These are phyloP conservation scores for Saturnia pavonia DNA, from an alignment of 2,888 invertebrate genomes.

Conservation along the genomic window DNA sequence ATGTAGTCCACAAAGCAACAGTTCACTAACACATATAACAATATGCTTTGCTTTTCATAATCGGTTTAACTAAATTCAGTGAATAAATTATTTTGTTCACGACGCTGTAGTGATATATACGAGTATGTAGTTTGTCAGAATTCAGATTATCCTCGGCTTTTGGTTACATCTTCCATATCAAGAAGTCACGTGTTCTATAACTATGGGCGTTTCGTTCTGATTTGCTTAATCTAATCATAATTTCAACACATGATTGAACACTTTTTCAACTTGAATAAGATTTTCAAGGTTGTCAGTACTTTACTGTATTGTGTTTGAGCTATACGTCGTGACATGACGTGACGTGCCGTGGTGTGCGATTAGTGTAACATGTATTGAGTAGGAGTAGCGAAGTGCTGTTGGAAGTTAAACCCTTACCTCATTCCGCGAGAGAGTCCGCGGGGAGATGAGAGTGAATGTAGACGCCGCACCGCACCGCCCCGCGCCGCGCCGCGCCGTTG, in stretches of 20 bases:
- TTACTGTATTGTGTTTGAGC: not conserved
- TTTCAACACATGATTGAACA: too few relatives aligned
- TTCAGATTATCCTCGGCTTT: not conserved
- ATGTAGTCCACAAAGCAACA: not conserved
- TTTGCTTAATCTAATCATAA: too few relatives aligned
- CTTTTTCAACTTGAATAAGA: too few relatives aligned
- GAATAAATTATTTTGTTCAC: not conserved
- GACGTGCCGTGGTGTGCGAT: not conserved
- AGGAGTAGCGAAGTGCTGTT: not conserved
- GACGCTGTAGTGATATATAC: not conserved
- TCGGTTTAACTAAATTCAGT: not conserved
- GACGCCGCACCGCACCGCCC: too few relatives aligned
- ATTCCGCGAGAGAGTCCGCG: not conserved
- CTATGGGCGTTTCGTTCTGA: too few relatives aligned
- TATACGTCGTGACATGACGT: not conserved
- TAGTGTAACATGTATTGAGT: not conserved
- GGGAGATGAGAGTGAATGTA: not conserved
- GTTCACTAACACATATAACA: not conserved
- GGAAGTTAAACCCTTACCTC: conserved; percentile 7
- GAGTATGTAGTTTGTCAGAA: not conserved
- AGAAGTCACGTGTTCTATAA: too few relatives aligned
- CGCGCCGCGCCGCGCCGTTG: too few relatives aligned
- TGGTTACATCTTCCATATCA: too few relatives aligned
- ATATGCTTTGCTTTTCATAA: not conserved
- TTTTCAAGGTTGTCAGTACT: too few relatives aligned